Evolutionary conservation across 2,113 vertebrate species (phyloP), one percentile per base, ranked within the genome.

Genomic region (Emydura subglobosa): DNA sequence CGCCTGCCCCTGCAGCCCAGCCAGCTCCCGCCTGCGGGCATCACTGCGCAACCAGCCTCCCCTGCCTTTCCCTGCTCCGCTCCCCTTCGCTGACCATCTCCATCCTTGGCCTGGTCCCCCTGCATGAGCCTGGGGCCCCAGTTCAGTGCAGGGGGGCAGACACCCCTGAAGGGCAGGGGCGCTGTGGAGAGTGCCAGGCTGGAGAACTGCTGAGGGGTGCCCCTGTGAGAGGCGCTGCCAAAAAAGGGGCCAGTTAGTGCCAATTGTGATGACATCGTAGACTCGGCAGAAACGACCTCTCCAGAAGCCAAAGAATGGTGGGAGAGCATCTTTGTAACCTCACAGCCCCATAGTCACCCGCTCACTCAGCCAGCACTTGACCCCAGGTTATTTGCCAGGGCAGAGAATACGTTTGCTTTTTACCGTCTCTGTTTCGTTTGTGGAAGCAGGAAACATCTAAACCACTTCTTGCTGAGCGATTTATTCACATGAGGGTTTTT

Each of bases 371-470:
- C 65, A 5, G 65, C n/a, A 21, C 3, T 21, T n/a, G 8, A 9
- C 31, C 34, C 6, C 59, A 16, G 8, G 17, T 16, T 4, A 34
- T 44, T 76, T 76, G 72, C 39, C 72, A 78, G 42, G 42, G 42
- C 42, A 78, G 74, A 29, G 7, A 7, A 14, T 24, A 47, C 6
- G 2, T 78, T 47, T 47, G 44, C 44, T 78, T 78, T 24, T 78
- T 7, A 10, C 42, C 6, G 3, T 27, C 74, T 78, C 47, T 78
- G 4, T 47, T 88, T 0, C 0, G n/a, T 44, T 3, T 39, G 12
- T 90, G 55, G 39, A 61, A 82, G 97, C 94, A 88, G 94, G 93
- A 96, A 93, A 83, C 31, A 7, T 50, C 54, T 39, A 76, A 96
- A 68, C 80, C 87, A 83, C 65, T 53, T 39, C 13, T 27, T 25